Conservation (phyloP, 2,797 vertebrate genomes). For the Peromyscus eremicus region DNA sequence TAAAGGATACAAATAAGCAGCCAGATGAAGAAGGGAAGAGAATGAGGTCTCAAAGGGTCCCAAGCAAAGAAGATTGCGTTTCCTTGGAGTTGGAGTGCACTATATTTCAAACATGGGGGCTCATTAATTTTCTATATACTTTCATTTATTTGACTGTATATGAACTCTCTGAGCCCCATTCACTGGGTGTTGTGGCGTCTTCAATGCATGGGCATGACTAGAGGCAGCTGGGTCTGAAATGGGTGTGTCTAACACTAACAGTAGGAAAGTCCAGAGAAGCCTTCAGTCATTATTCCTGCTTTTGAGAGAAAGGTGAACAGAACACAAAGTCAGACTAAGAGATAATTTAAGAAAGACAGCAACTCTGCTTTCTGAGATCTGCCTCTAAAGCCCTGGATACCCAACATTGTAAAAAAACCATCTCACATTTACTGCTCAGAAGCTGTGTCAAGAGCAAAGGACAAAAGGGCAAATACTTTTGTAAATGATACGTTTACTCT, state of each 20-base stretch:
- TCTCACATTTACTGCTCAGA: neutral
- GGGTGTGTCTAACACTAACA: neutral
- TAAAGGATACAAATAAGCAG: neutral
- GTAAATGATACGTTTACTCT: neutral
- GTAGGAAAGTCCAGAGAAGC: neutral
- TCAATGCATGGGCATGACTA: neutral
- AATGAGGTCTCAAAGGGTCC: neutral
- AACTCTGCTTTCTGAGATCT: neutral
- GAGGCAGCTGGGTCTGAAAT: neutral
- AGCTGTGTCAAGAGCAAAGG: neutral
- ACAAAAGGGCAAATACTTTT: neutral
- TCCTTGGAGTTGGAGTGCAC: neutral
- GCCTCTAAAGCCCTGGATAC: neutral
- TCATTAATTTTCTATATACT: neutral
- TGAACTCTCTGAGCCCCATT: neutral
- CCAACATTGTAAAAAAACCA: neutral
- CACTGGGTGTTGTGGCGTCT: neutral
- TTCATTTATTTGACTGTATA: neutral
- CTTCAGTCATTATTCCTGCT: neutral
- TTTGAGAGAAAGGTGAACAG: neutral
- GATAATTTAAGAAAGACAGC: neutral
- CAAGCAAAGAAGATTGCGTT: neutral
- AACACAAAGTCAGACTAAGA: neutral
- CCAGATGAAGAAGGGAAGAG: neutral
- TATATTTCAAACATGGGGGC: fast-evolving